Conservation (phyloP, 1,140 invertebrate genomes). For the Campodea augens region DNA sequence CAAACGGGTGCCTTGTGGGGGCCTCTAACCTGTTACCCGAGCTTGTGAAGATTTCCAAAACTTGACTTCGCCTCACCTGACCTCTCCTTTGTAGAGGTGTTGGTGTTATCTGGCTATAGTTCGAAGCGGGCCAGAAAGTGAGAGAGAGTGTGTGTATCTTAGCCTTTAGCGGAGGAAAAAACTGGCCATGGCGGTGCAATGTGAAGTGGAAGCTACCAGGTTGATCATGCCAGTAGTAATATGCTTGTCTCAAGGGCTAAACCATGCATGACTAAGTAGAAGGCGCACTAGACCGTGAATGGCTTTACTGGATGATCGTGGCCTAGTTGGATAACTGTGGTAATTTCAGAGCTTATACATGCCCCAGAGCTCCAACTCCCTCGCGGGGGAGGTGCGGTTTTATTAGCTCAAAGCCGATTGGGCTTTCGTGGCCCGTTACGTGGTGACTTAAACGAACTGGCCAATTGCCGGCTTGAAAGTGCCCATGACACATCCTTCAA, state of each 20-base stretch:
- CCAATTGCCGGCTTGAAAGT: not conserved
- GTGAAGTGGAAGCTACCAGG: constrained; percentile 21
- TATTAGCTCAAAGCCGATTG: not conserved
- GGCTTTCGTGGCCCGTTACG: not conserved
- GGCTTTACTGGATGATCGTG: not conserved
- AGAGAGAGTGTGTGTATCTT: too few species aligned
- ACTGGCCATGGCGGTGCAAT: constrained; percentile 3
- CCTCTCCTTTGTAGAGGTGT: too few species aligned
- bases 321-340: constrained; percentile 2
- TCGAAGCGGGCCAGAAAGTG: too few species aligned
- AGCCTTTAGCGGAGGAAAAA: too few species aligned
- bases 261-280: constrained; percentile 28
- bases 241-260: constrained; percentile 39
- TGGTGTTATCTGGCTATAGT: too few species aligned
- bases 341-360: not conserved
- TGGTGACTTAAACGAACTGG: not conserved
- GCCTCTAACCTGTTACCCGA: too few species aligned
- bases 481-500: not conserved
- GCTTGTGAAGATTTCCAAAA: too few species aligned
- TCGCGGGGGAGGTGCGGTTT: not conserved
- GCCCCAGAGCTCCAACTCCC: not conserved
- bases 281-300: not conserved
- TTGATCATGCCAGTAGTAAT: constrained; percentile 37
- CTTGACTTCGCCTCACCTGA: too few species aligned
- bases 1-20: too few species aligned